Percentiles rank a stretch among this genome's conserved stretches.
Evolutionary conservation across 2,888 invertebrate genomes (phyloP).

Genomic region (Ceraclea dissimilis): DNA sequence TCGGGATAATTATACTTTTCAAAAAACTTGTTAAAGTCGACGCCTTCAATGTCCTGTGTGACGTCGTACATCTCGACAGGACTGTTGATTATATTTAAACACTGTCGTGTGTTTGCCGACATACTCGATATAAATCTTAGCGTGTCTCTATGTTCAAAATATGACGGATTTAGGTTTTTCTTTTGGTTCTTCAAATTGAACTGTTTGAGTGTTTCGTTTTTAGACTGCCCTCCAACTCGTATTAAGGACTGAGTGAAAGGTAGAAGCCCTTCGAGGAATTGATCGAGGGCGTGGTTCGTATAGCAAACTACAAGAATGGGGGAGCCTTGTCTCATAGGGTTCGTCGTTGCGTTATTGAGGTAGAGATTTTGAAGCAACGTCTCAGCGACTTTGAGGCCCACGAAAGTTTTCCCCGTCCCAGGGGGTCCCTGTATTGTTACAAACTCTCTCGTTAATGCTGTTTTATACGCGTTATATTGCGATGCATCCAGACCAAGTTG

Average conservation of each 20-base stretch:
- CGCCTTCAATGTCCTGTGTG: not conserved
- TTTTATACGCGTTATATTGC: slow-evolving; percentile 59
- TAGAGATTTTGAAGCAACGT: slow-evolving; percentile 54
- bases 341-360: no score
- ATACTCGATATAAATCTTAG: not conserved
- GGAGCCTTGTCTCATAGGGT: not conserved
- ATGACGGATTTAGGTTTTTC: not conserved
- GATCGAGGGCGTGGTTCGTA: slow-evolving; percentile 83
- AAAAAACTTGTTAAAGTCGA: not conserved
- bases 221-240: slow-evolving; percentile 63
- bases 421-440: slow-evolving; percentile 81
- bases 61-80: not conserved
- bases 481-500: slow-evolving; percentile 53
- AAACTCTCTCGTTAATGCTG: slow-evolving; percentile 64
- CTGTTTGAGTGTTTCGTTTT: slow-evolving; percentile 46
- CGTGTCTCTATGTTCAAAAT: not conserved
- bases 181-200: slow-evolving; percentile 42
- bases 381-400: slow-evolving; percentile 68
- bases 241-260: slow-evolving; percentile 52
- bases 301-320: slow-evolving; percentile 69
- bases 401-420: slow-evolving; percentile 79
- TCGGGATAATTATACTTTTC: not conserved
- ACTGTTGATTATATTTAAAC: not conserved
- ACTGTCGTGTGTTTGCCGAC: not conserved
- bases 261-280: slow-evolving; percentile 67